Conservation (phyloP, 2,797 vertebrate species). For the Champsocephalus esox region DNA sequence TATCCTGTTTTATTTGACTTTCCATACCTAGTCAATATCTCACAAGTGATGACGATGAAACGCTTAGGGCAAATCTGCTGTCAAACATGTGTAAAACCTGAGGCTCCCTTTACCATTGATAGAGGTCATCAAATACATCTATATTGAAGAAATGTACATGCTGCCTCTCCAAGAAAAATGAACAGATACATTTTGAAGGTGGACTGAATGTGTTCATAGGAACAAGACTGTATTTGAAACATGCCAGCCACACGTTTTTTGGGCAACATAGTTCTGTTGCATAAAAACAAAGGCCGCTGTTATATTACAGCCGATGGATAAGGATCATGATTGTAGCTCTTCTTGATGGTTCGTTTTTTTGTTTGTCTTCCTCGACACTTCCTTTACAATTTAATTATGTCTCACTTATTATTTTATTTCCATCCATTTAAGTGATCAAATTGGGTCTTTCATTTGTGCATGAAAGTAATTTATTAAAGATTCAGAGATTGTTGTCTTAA, state of each 20-base stretch:
- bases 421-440: not conserved
- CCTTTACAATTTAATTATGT: not conserved
- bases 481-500: not conserved
- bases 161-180: not conserved
- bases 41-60: not conserved
- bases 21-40: not conserved
- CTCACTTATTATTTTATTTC: not conserved
- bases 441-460: not conserved
- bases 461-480: not conserved
- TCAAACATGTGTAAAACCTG: too few relatives aligned
- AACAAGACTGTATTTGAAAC: not conserved
- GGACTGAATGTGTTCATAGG: not conserved
- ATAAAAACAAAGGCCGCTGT: too few relatives aligned
- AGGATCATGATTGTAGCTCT: too few relatives aligned
- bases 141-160: not conserved
- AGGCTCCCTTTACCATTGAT: not conserved
- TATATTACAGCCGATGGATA: too few relatives aligned
- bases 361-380: not conserved
- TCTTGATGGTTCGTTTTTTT: not conserved
- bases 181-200: not conserved
- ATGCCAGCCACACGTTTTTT: too few relatives aligned
- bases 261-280: too few relatives aligned
- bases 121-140: not conserved
- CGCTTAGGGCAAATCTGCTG: not conserved
- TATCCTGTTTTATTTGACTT: not conserved